phyloP scores from a whole-genome alignment of 2,797 vertebrate species.

The Discoglossus pictus region DNA sequence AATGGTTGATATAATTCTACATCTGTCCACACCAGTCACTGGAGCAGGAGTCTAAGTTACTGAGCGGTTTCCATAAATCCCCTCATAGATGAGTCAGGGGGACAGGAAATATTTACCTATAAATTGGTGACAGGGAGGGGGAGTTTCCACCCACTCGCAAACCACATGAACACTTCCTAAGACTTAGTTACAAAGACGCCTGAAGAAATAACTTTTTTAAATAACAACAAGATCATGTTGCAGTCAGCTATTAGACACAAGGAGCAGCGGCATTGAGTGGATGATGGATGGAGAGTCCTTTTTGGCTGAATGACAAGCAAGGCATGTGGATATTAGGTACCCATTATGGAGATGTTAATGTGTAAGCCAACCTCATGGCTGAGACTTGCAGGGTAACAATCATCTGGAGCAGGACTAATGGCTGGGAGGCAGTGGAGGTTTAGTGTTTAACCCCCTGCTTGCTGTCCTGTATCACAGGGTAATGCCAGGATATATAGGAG shows the following conservation, averaged over 20 bases:
- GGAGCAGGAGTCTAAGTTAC: no score
- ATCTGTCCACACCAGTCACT: no score
- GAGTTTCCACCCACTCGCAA: constrained; percentile 39
- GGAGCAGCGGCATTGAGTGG: neutral
- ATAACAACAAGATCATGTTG: constrained; percentile 35
- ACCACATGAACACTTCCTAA: constrained; percentile 32
- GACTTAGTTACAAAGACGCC: constrained; percentile 49
- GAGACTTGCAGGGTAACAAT: constrained; percentile 11
- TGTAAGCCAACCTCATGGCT: constrained; percentile 20
- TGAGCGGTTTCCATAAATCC: no score
- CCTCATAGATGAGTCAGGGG: no score
- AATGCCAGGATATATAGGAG: no score
- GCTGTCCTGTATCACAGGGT: no score
- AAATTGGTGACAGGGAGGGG: neutral
- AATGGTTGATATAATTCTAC: no score
- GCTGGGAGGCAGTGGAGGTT: constrained; percentile 1
- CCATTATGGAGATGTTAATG: constrained; percentile 37
- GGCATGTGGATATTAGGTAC: constrained; percentile 30
- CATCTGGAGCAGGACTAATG: constrained; percentile 7
- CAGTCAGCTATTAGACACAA: neutral
- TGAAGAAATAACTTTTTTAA: constrained; percentile 43
- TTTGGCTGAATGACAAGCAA: constrained; percentile 33
- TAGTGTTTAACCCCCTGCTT: constrained; percentile 5
- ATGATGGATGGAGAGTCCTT: constrained; percentile 48
- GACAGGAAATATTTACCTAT: neutral